Conservation (phyloP, 2,888 invertebrate genomes). For the Xestoiulus laeticollis region DNA sequence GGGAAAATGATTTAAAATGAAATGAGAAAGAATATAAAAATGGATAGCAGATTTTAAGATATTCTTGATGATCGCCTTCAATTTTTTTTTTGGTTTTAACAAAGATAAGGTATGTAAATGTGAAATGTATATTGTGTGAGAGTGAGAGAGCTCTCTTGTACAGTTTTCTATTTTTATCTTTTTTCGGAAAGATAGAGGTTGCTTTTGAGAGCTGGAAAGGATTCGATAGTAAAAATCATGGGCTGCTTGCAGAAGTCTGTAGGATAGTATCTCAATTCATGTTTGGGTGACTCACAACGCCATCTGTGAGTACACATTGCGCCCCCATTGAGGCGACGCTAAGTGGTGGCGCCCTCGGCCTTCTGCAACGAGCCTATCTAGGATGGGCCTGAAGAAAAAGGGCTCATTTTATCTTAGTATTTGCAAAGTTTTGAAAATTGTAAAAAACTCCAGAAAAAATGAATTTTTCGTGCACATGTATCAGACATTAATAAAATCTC, state of each 20-base stretch:
- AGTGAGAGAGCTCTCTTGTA: constrained; percentile 41
- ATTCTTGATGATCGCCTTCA: constrained; percentile 41
- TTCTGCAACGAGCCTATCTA: not conserved
- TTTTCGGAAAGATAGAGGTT: constrained; percentile 34
- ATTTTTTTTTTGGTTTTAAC: constrained; percentile 3
- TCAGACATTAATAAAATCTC: not conserved
- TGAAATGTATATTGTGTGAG: constrained; percentile 41
- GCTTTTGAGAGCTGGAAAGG: not conserved
- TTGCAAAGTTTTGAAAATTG: not conserved
- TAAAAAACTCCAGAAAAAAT: not conserved
- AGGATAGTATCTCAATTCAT: not conserved
- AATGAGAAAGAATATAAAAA: constrained; percentile 24
- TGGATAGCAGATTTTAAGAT: constrained; percentile 30
- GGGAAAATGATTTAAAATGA: constrained; percentile 1
- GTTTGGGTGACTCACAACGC: not conserved
- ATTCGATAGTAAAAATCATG: not conserved
- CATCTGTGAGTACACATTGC: not conserved
- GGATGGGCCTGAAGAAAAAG: not conserved
- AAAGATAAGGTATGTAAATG: constrained; percentile 31
- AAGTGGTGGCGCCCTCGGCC: not conserved
- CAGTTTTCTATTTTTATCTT: constrained; percentile 43
- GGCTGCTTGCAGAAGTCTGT: not conserved
- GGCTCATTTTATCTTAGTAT: not conserved
- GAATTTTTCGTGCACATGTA: not conserved
- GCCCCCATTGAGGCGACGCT: not conserved